Conservation (phyloP, 1,140 invertebrate genomes). For the Rhyzopertha dominica region DNA sequence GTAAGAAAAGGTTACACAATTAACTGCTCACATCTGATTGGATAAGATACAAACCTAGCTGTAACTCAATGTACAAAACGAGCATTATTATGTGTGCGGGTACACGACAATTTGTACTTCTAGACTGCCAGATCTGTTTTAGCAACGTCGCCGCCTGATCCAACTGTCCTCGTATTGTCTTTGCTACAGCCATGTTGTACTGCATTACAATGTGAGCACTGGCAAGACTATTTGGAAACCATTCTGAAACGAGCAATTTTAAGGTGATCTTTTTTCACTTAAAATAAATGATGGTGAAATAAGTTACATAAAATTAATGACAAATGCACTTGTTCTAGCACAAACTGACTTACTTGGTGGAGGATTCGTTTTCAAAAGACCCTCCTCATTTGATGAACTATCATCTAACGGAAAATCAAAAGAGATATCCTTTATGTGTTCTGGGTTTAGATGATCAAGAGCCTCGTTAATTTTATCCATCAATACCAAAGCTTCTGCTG, state of each 20-base stretch:
- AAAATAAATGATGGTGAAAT: constrained; percentile 15
- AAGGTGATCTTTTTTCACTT: constrained; percentile 10
- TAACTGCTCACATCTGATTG: constrained; percentile 2
- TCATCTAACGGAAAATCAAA: constrained; percentile 45
- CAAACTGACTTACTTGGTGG: constrained; percentile 32
- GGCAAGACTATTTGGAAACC: constrained; percentile 63
- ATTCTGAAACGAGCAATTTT: constrained; percentile 46
- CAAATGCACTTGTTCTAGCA: not conserved
- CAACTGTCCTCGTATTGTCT: constrained; percentile 70
- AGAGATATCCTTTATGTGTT: constrained; percentile 59
- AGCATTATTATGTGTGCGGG: constrained; percentile 69
- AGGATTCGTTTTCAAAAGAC: constrained; percentile 45
- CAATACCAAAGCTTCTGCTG: constrained; percentile 81
- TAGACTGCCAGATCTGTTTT: constrained; percentile 59
- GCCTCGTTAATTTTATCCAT: constrained; percentile 80
- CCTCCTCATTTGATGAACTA: constrained; percentile 40
- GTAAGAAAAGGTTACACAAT: constrained; percentile 32
- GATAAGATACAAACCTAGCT: constrained; percentile 52
- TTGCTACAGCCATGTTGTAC: constrained; percentile 76
- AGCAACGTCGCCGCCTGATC: constrained; percentile 67
- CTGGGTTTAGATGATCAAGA: constrained; percentile 76
- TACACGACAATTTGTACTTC: constrained; percentile 54
- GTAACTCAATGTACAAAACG: constrained; percentile 66
- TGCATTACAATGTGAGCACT: constrained; percentile 65
- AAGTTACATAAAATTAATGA: constrained; percentile 2